Percentiles rank a stretch among this genome's conserved stretches.
Conservation (phyloP, 2,888 invertebrate genomes). For the Troides aeacus region DNA sequence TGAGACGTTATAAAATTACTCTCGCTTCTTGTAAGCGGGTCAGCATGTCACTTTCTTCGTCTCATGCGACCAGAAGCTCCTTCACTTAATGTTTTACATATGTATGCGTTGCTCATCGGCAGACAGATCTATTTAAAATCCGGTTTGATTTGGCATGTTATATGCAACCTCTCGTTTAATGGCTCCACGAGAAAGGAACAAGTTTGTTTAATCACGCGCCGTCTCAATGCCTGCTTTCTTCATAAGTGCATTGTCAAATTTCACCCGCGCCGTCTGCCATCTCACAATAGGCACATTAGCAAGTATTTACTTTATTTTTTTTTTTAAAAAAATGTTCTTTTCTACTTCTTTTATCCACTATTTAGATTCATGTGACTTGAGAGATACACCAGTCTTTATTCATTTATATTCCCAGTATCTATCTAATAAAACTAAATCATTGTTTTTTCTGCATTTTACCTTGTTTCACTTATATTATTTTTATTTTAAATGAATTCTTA, state of each 20-base stretch:
- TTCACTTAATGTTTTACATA: constrained; percentile 43
- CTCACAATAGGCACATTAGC: constrained; percentile 18
- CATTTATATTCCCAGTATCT: too few species aligned
- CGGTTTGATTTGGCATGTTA: constrained; percentile 42
- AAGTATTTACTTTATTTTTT: background rate
- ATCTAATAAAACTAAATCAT: too few species aligned
- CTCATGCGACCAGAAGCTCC: constrained; percentile 42
- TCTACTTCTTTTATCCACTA: background rate
- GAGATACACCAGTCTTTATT: too few species aligned
- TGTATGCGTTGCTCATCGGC: constrained; percentile 27
- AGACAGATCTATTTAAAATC: constrained; percentile 27
- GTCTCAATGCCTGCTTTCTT: constrained; percentile 70
- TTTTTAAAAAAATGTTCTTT: background rate
- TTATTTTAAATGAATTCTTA: too few species aligned
- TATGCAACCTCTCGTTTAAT: constrained; percentile 39
- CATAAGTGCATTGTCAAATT: constrained; percentile 71
- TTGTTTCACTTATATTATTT: too few species aligned
- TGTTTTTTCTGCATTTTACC: too few species aligned
- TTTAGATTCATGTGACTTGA: too few species aligned
- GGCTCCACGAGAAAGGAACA: constrained; percentile 47
- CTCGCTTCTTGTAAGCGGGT: constrained; percentile 62
- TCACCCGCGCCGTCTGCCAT: constrained; percentile 46
- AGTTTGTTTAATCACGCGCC: constrained; percentile 64
- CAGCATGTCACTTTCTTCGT: constrained; percentile 70
- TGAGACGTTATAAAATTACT: constrained; percentile 55